A percentile compares a stretch with the other conserved stretches of the same genome.
Conservation (phyloP, 2,888 invertebrate species). For the Thyatira batis region DNA sequence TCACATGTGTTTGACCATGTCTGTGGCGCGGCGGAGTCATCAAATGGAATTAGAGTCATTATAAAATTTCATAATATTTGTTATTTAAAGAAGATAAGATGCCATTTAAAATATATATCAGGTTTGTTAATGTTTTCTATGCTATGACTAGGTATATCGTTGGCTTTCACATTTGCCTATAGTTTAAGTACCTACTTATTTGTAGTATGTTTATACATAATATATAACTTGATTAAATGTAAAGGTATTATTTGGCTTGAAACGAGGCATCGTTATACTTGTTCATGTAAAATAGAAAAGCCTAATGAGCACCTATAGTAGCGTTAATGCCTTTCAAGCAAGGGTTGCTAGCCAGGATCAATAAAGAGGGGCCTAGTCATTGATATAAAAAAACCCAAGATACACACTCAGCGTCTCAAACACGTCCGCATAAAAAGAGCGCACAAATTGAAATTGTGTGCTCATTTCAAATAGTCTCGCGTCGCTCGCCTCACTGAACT, state of each 20-base stretch:
- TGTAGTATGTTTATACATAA: too few species aligned
- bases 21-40: constrained; percentile 43
- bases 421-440: too few species aligned
- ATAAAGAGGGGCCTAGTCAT: background rate
- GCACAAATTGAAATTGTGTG: too few species aligned
- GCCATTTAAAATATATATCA: constrained; percentile 27
- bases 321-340: background rate
- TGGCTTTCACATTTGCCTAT: too few species aligned
- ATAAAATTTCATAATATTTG: constrained; percentile 58
- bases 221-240: background rate
- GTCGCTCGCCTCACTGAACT: too few species aligned
- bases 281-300: background rate
- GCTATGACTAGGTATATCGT: too few species aligned
- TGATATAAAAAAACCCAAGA: too few species aligned
- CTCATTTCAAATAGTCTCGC: too few species aligned
- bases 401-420: too few species aligned
- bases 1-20: constrained; percentile 59
- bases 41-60: constrained; percentile 29
- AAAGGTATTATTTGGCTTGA: background rate
- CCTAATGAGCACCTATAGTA: background rate
- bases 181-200: too few species aligned
- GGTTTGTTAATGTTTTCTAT: constrained; percentile 28
- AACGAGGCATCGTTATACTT: background rate
- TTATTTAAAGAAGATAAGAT: constrained; percentile 47
- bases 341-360: background rate